phyloP scores from a whole-genome alignment of 92 coral and sea anemone genomes.

The Actinostola sp. region DNA sequence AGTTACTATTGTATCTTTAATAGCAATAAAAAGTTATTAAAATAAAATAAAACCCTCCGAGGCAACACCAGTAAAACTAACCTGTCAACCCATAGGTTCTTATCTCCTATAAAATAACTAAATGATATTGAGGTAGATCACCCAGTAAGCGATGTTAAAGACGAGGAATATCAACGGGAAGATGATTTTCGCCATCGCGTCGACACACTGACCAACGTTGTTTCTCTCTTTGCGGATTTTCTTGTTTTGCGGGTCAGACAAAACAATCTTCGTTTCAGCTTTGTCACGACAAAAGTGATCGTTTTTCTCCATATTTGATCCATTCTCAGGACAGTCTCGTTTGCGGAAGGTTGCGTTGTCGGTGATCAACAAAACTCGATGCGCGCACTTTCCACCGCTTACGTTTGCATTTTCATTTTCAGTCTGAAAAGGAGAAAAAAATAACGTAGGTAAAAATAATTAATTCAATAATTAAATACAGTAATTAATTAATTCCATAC shows the following conservation, averaged over 20 bases:
- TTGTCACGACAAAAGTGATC: not conserved
- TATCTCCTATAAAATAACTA: too few species aligned
- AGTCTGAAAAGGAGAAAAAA: not conserved
- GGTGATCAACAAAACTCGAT: not conserved
- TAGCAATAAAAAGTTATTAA: too few species aligned
- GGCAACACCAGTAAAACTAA: too few species aligned
- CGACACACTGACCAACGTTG: not conserved
- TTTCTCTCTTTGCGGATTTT: not conserved
- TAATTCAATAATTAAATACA: too few species aligned
- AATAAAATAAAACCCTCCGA: too few species aligned
- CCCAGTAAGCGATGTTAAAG: not conserved
- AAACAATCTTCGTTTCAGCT: not conserved
- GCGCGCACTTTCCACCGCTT: not conserved
- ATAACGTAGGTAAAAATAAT: too few species aligned
- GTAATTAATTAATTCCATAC: too few species aligned
- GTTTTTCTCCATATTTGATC: not conserved
- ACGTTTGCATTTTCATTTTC: not conserved
- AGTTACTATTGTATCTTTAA: too few species aligned
- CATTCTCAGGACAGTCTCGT: not conserved
- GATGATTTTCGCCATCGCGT: not conserved
- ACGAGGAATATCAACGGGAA: not conserved
- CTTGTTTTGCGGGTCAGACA: not conserved
- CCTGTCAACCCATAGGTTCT: too few species aligned
- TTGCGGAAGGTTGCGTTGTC: not conserved
- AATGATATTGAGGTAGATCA: not conserved